Evolutionary conservation across 2,888 invertebrate species (phyloP).

Genomic region (Troides helena): DNA sequence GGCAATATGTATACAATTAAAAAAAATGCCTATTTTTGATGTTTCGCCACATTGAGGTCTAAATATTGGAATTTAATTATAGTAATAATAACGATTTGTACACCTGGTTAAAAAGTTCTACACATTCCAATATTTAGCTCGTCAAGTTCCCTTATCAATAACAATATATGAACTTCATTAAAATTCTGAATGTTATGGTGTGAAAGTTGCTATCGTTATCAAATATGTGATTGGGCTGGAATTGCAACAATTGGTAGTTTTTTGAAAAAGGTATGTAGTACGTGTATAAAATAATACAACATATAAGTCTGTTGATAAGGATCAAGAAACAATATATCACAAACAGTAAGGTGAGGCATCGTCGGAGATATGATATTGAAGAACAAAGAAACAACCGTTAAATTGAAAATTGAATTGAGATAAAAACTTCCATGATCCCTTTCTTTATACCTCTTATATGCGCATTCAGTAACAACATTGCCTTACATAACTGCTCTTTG

Average conservation of each 20-base stretch:
- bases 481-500: constrained; percentile 52
- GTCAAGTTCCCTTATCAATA: constrained; percentile 52
- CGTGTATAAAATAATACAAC: constrained; percentile 67
- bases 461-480: constrained; percentile 59
- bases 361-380: constrained; percentile 51
- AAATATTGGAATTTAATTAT: constrained; percentile 76
- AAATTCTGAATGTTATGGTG: constrained; percentile 54
- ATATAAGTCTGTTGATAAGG: constrained; percentile 73
- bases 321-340: constrained; percentile 77
- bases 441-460: constrained; percentile 70
- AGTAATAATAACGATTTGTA: constrained; percentile 74
- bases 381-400: constrained; percentile 56
- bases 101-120: constrained; percentile 69
- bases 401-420: constrained; percentile 51
- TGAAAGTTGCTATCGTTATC: constrained; percentile 53
- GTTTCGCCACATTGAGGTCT: constrained; percentile 62
- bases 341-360: constrained; percentile 45
- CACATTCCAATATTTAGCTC: constrained; percentile 73
- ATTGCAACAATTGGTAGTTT: constrained; percentile 10
- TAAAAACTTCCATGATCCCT: constrained; percentile 72
- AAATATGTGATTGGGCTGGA: not conserved
- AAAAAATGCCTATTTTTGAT: constrained; percentile 74
- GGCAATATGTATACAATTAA: constrained; percentile 67
- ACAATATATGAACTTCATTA: constrained; percentile 48
- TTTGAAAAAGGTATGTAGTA: constrained; percentile 53